phyloP scores from a whole-genome alignment of 1,140 invertebrate genomes.

The Tribolium castaneum region DNA sequence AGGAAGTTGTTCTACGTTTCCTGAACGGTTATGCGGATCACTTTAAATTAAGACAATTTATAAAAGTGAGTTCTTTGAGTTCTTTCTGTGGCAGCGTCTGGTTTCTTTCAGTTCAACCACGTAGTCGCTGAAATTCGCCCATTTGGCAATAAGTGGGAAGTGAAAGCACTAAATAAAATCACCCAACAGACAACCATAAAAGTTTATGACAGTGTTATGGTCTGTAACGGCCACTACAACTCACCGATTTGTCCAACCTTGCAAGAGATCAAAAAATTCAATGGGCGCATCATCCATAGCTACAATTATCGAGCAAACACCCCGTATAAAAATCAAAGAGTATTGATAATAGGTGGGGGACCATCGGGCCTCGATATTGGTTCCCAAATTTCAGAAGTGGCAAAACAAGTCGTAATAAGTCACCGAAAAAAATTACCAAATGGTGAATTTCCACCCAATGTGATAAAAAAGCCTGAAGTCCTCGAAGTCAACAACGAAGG shows the following conservation, averaged over 20 bases:
- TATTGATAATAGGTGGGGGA: constrained; percentile 76
- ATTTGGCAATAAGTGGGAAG: constrained; percentile 69
- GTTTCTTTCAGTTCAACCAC: constrained; percentile 70
- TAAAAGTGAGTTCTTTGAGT: constrained; percentile 80
- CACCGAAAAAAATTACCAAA: constrained; percentile 59
- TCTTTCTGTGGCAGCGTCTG: too few relatives aligned
- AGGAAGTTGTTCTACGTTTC: constrained; percentile 83
- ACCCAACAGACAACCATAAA: constrained; percentile 65
- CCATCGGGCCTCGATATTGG: constrained; percentile 90
- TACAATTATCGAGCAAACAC: too few relatives aligned
- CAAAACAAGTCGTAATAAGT: constrained; percentile 67
- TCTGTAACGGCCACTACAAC: constrained; percentile 88
- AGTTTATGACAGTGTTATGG: constrained; percentile 82
- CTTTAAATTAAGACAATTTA: constrained; percentile 74
- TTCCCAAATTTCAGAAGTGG: constrained; percentile 76
- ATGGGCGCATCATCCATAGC: too few relatives aligned
- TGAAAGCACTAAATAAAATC: constrained; percentile 71
- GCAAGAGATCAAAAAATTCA: too few relatives aligned
- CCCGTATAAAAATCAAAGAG: too few relatives aligned
- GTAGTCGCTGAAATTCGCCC: constrained; percentile 72
- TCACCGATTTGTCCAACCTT: constrained; percentile 70
- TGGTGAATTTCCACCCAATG: constrained; percentile 60
- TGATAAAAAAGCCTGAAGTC: constrained; percentile 61
- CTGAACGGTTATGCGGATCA: constrained; percentile 81
- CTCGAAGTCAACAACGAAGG: constrained; percentile 32